Evolutionary conservation across 2,113 vertebrate genomes (phyloP), one percentile per base, ranked within the genome.

Genomic region (Onychostoma macrolepis): DNA sequence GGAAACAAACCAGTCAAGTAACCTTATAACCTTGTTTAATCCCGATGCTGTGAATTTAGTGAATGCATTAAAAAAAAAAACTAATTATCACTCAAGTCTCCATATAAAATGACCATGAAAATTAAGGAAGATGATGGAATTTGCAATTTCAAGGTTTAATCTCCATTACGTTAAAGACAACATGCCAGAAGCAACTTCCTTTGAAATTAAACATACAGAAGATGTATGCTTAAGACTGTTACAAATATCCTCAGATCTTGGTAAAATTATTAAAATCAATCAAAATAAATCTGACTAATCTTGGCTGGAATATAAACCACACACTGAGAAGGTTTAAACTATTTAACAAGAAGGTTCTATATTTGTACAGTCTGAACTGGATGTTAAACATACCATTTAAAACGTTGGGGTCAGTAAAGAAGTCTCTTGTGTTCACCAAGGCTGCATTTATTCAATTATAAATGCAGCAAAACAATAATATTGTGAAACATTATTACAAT

Each of bases 91-190:
- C 24, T 56, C 21, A 72, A 26, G n/a, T 72, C 19, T 71, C 30
- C 28, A 33, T 28, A 41, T 84, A 74, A 38, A 58, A 74, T n/a
- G 3, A 11, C 67, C 6, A 38, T 17, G 15, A 30, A 33, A 45
- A 76, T 48, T n/a, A 79, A 41, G 17, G 2, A 13, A 2, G 45
- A n/a, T 56, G 67, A 84, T 28, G 24, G 30, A 72, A 69, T 72
- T 81, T 81, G 24, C 3, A n/a, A 63, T 38, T 50, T 33, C 11
- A 83, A 7, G 21, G 63, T 48, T 83, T 83, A 30, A 83, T 72
- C 28, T 72, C 2, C 30, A 36, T 84, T 53, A 19, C 0, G 6
- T 36, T 53, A 12, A 36, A 48, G 19, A 30, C 15, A 69, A 50
- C 67, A 53, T 72, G 28, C 11, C 26, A 72, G 45, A 84, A 36